These are phyloP conservation scores for Anableps anableps DNA, from an alignment of 2,797 vertebrate species.

Conservation along the genomic window DNA sequence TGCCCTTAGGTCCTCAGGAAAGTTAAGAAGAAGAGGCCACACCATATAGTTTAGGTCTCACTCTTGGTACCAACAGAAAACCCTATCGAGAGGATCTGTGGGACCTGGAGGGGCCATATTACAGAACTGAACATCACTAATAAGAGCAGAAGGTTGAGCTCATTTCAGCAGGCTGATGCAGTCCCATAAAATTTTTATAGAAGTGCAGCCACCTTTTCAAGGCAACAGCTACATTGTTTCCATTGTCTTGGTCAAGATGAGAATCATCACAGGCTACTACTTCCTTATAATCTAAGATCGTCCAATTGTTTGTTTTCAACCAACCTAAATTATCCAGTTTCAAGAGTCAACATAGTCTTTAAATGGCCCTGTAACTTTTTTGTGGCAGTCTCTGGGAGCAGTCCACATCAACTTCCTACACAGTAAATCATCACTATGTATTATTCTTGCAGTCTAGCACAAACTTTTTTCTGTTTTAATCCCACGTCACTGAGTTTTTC, in stretches of 20 bases:
- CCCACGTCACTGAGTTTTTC: background rate
- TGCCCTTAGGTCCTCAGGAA: background rate
- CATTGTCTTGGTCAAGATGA: too few relatives aligned
- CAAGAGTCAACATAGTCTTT: too few relatives aligned
- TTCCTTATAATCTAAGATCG: too few relatives aligned
- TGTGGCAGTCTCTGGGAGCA: background rate
- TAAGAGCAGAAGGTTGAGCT: background rate
- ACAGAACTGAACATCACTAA: background rate
- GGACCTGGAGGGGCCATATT: background rate
- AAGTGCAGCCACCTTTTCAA: too few relatives aligned
- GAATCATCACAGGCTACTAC: too few relatives aligned
- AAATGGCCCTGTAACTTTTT: background rate
- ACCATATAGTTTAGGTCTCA: too few relatives aligned
- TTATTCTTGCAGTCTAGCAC: background rate
- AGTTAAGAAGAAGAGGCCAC: background rate
- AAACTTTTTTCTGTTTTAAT: too few relatives aligned
- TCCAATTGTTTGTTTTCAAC: too few relatives aligned
- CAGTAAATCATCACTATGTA: too few relatives aligned
- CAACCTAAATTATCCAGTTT: too few relatives aligned
- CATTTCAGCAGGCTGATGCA: background rate
- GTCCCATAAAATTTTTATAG: background rate
- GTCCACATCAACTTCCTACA: too few relatives aligned
- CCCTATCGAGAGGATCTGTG: background rate
- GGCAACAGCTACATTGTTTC: too few relatives aligned
- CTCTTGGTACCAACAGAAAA: background rate